These are phyloP conservation scores for Rostratula benghalensis DNA, from an alignment of 2,113 vertebrate species.

Conservation along the genomic window DNA sequence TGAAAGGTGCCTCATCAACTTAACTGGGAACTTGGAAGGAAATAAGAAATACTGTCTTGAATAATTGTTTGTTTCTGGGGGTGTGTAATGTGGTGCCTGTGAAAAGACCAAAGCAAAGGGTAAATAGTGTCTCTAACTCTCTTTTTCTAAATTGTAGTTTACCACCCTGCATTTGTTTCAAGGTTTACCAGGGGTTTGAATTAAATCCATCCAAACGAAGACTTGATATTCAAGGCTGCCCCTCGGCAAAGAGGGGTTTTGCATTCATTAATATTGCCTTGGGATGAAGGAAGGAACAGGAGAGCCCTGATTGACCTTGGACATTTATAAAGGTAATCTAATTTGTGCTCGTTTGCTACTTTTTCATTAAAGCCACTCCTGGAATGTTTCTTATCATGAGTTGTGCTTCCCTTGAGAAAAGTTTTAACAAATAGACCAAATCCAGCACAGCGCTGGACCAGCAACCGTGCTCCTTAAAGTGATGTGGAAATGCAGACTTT, in stretches of 20 bases:
- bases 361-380: constrained; percentile 67
- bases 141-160: not conserved
- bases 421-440: constrained; percentile 56
- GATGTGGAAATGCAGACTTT: not conserved
- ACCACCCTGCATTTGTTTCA: not conserved
- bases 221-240: constrained; percentile 52
- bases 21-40: not conserved
- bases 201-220: constrained; percentile 37
- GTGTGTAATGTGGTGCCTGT: not conserved
- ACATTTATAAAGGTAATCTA: constrained; percentile 67
- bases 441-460: not conserved
- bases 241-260: constrained; percentile 30
- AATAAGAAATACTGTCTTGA: not conserved
- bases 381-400: constrained; percentile 57
- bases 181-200: constrained; percentile 23
- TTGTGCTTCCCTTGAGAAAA: constrained; percentile 46
- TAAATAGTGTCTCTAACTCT: not conserved
- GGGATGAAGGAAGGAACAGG: constrained; percentile 52
- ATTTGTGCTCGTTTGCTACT: constrained; percentile 67
- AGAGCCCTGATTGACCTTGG: constrained; percentile 60
- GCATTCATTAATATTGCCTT: constrained; percentile 66
- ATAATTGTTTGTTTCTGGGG: not conserved
- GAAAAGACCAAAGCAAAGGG: not conserved
- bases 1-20: not conserved
- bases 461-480: not conserved